Evolutionary conservation across 2,113 vertebrate genomes (phyloP).

Genomic region (Seriola aureovittata): DNA sequence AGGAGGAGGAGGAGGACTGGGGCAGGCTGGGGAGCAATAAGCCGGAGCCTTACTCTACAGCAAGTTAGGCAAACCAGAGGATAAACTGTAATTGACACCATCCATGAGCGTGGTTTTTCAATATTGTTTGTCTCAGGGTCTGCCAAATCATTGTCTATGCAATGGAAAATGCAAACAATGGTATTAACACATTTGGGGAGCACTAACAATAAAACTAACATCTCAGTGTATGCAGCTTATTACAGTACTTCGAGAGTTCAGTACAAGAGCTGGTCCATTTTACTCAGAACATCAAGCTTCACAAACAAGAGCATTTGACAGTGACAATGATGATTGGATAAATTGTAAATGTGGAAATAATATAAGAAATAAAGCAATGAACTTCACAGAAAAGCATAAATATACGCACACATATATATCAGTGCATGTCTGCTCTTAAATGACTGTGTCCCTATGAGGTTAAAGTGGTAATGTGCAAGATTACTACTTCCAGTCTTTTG

Average conservation of each 20-base stretch:
- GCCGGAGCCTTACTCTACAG: slow-evolving; percentile 57
- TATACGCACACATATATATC: not conserved
- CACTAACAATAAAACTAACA: slow-evolving; percentile 46
- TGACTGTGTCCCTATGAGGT: not conserved
- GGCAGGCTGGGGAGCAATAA: slow-evolving; percentile 70
- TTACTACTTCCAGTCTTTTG: slow-evolving; percentile 23
- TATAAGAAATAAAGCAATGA: not conserved
- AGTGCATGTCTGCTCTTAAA: not conserved
- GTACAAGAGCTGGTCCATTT: not conserved
- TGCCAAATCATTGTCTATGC: slow-evolving; percentile 42
- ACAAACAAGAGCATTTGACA: not conserved
- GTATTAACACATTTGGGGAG: slow-evolving; percentile 59
- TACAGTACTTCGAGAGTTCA: slow-evolving; percentile 2
- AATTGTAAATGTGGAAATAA: not conserved
- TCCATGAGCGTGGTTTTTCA: slow-evolving; percentile 67
- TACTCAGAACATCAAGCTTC: not conserved
- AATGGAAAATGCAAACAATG: slow-evolving; percentile 72
- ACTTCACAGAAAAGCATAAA: not conserved
- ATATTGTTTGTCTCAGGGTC: slow-evolving; percentile 47
- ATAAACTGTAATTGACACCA: slow-evolving; percentile 76
- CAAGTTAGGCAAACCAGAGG: slow-evolving; percentile 70
- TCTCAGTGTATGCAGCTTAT: slow-evolving; percentile 13
- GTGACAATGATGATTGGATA: not conserved
- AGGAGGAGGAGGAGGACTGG: slow-evolving; percentile 47
- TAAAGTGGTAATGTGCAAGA: slow-evolving; percentile 7